A percentile compares a stretch with the other conserved stretches of the same genome.
Evolutionary conservation across 2,888 invertebrate species (phyloP).

Genomic region (Auanema freiburgensis): DNA sequence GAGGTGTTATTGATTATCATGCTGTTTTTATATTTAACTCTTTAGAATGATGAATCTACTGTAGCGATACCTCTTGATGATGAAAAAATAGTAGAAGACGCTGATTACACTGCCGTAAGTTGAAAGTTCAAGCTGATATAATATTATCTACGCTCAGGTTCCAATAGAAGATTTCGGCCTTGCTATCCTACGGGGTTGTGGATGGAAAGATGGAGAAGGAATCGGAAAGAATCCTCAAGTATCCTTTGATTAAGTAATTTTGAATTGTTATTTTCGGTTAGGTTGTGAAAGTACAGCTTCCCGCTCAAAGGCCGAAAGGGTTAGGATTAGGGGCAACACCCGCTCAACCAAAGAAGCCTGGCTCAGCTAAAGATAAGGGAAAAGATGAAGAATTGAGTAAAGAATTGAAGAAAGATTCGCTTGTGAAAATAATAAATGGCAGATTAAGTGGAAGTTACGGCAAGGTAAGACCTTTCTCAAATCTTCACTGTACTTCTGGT

Average conservation of each 20-base stretch:
- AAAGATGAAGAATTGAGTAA: slow-evolving; percentile 9
- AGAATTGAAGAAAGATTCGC: slow-evolving; percentile 13
- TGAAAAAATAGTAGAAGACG: slow-evolving; percentile 35
- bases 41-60: neutral
- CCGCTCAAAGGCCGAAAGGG: slow-evolving; percentile 83
- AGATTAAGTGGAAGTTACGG: slow-evolving; percentile 24
- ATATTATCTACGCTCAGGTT: slow-evolving; percentile 64
- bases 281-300: slow-evolving; percentile 70
- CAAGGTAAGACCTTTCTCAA: slow-evolving; percentile 13
- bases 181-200: slow-evolving; percentile 94
- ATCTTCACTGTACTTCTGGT: slow-evolving; percentile 12
- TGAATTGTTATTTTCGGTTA: slow-evolving; percentile 7
- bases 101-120: slow-evolving; percentile 40
- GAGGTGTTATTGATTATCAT: neutral
- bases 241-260: neutral
- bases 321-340: slow-evolving; percentile 86
- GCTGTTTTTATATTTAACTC: neutral
- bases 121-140: neutral
- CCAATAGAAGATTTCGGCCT: slow-evolving; percentile 82
- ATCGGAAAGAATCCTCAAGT: slow-evolving; percentile 54
- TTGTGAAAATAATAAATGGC: slow-evolving; percentile 19
- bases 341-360: slow-evolving; percentile 64
- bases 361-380: slow-evolving; percentile 21
- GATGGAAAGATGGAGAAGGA: slow-evolving; percentile 67
- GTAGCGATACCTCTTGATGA: neutral